phyloP scores from a whole-genome alignment of 2,888 invertebrate species.

The Brenthis daphne region DNA sequence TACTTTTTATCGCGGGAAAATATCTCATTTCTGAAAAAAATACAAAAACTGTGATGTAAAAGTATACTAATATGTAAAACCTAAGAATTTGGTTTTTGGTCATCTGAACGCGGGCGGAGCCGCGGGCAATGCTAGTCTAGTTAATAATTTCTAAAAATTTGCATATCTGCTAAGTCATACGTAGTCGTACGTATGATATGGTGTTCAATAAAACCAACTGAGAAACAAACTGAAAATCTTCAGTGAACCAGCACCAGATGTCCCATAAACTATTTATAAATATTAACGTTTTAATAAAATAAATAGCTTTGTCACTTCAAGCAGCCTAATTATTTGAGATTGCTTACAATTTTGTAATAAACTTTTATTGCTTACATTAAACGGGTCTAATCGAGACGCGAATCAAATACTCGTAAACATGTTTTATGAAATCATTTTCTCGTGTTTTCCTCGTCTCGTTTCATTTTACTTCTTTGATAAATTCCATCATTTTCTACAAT shows the following conservation, averaged over 20 bases:
- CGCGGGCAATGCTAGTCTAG: too few relatives aligned
- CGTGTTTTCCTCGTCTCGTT: constrained; percentile 13
- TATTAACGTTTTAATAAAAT: constrained; percentile 8
- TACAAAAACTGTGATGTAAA: too few relatives aligned
- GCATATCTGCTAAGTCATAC: too few relatives aligned
- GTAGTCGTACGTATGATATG: too few relatives aligned
- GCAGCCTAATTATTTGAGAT: constrained; percentile 20
- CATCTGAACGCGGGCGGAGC: too few relatives aligned
- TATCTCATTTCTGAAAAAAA: too few relatives aligned
- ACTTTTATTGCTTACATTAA: constrained; percentile 34
- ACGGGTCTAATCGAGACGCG: constrained; percentile 38
- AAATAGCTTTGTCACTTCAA: constrained; percentile 5
- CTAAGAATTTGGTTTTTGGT: too few relatives aligned
- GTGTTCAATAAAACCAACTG: too few relatives aligned
- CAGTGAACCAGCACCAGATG: too few relatives aligned
- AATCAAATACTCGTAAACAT: constrained; percentile 39
- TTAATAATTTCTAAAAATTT: too few relatives aligned
- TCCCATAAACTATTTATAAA: neutral
- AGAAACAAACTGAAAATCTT: neutral
- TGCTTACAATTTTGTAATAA: constrained; percentile 27
- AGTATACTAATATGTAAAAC: too few relatives aligned
- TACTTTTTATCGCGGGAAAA: too few relatives aligned
- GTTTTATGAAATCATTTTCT: constrained; percentile 30
- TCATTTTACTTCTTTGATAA: constrained; percentile 15
- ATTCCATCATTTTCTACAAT: neutral